phyloP scores from a whole-genome alignment of 1,140 invertebrate genomes.

The Heliconius hermathena region DNA sequence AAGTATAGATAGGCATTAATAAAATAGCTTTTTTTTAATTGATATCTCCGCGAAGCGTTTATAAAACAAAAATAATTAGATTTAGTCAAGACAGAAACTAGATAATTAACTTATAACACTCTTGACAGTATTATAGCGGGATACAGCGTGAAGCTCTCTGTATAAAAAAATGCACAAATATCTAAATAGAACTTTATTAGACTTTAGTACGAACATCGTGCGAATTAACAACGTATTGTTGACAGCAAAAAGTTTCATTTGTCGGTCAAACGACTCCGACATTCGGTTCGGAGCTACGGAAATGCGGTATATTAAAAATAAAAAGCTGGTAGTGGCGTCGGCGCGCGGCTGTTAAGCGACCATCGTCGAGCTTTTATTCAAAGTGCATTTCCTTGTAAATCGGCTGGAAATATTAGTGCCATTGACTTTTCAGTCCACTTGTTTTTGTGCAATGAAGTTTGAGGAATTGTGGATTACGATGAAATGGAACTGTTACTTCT shows the following conservation, averaged over 20 bases:
- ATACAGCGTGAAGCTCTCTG: too few relatives aligned
- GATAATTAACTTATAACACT: too few relatives aligned
- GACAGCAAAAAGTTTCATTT: slow-evolving; percentile 6
- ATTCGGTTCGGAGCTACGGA: neutral
- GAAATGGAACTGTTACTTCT: neutral
- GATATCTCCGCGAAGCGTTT: too few relatives aligned
- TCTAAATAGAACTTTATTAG: neutral
- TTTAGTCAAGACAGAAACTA: too few relatives aligned
- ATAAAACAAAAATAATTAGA: too few relatives aligned
- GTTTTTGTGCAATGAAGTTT: slow-evolving; percentile 5
- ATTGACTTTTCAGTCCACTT: slow-evolving; percentile 22
- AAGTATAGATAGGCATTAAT: too few relatives aligned
- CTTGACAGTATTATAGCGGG: too few relatives aligned
- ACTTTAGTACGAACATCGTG: neutral
- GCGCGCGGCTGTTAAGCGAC: slow-evolving; percentile 27
- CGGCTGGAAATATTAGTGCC: slow-evolving; percentile 31
- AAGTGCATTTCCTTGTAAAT: slow-evolving; percentile 44
- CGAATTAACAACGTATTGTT: neutral
- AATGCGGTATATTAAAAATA: slow-evolving; percentile 8
- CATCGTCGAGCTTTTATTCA: slow-evolving; percentile 30
- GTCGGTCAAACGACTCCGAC: neutral
- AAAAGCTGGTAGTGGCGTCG: slow-evolving; percentile 3
- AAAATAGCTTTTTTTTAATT: too few relatives aligned
- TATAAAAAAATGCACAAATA: neutral
- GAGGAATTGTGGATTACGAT: slow-evolving; percentile 19